Base-by-base conservation (phyloP, 2,797 vertebrate species). In the Poeciliopsis gracilis region DNA sequence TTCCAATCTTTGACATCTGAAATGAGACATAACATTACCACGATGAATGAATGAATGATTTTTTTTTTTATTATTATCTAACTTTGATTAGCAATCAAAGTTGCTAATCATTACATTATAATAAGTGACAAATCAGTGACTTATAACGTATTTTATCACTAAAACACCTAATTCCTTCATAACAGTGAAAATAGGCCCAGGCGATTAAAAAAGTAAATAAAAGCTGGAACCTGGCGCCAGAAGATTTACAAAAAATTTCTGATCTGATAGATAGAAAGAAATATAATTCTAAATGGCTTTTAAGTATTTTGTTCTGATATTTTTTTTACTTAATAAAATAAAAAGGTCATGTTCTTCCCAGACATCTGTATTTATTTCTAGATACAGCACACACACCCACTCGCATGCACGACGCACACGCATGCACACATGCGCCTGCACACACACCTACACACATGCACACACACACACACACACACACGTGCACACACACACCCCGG, bases 291-390 rank as follows among this genome's bases (percentile, higher is more conserved):
- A 57, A 78, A 76, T 84, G 75, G 72, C 53, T 72, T 77, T 70
- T 57, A 46, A 84, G 6, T 36, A 4, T 36, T 18, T 28, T 63
- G 1, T 33, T 61, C 5, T n/a, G 23, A 55, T n/a, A 11, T 12
- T 23, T 66, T 66, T 66, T 10, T 66, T 4, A 38, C 36, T 30
- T 83, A 45, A 53, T 71, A 77, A 71, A 90, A 83, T 79, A 87
- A 89, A 91, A 63, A 23, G 76, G 46, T 69, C 70, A 46, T 71
- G 43, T 80, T 77, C 82, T 70, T 84, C 33, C 84, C 77, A 49
- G 49, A 3, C 25, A 30, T 20, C 47, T 63, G 75, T 82, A 2
- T 87, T 82, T 16, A 77, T 77, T 78, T 28, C 3, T 57, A 55
- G 13, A 7, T 63, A 72, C 76, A 20, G 76, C 71, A 66, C 3